Percentiles rank a stretch among this genome's conserved stretches.
Evolutionary conservation across 2,797 vertebrate genomes (phyloP).

Genomic region (Sylvilagus floridanus): DNA sequence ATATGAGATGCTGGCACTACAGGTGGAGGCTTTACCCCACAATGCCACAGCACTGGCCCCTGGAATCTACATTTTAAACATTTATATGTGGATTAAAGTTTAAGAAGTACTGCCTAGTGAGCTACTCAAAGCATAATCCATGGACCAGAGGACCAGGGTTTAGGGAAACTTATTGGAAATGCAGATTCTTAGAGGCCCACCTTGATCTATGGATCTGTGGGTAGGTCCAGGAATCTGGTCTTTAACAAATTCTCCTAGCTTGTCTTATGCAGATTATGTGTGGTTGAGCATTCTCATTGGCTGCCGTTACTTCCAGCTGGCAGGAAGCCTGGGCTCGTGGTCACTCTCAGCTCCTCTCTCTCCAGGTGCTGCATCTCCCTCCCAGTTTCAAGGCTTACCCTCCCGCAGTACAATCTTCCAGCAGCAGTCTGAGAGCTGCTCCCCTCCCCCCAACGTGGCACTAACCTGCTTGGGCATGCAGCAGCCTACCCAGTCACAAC

Average conservation of each 20-base stretch:
- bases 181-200: neutral
- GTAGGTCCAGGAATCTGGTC: neutral
- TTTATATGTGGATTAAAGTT: neutral
- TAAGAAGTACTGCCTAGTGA: neutral
- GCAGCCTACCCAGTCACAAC: conserved; percentile 87
- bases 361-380: conserved; percentile 91
- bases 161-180: neutral
- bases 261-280: neutral
- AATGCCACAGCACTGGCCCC: no score
- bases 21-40: no score
- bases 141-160: neutral
- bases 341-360: conserved; percentile 68
- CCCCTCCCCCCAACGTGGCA: conserved; percentile 91
- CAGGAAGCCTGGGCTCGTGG: rapidly evolving
- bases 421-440: conserved; percentile 93
- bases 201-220: neutral
- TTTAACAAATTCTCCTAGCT: neutral
- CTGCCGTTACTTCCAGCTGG: neutral
- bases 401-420: conserved; percentile 91
- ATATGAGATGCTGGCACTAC: no score
- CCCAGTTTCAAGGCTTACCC: conserved; percentile 93
- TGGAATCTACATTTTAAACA: neutral
- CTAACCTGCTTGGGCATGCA: conserved; percentile 91
- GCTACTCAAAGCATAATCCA: neutral
- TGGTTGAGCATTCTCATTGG: neutral